Conservation (phyloP, 2,888 invertebrate genomes). For the Nephrotoma guestfalica region DNA sequence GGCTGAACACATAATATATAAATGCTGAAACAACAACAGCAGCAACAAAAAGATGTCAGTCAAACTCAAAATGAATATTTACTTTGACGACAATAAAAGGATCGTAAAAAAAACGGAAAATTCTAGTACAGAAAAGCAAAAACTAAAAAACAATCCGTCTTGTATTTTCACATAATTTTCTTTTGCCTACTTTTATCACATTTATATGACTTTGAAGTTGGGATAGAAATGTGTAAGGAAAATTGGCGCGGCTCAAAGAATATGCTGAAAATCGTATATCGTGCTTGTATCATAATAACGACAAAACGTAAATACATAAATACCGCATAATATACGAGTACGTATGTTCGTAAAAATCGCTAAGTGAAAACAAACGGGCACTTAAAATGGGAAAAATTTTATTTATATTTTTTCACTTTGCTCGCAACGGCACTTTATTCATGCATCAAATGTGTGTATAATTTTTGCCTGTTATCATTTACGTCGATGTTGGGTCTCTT, state of each 20-base stretch:
- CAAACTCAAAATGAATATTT: constrained; percentile 2
- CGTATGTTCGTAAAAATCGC: background rate
- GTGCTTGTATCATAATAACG: background rate
- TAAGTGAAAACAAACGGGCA: constrained; percentile 4
- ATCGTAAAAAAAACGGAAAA: background rate
- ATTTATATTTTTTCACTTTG: background rate
- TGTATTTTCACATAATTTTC: background rate
- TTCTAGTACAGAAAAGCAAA: background rate
- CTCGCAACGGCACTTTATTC: background rate
- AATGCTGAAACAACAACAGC: background rate
- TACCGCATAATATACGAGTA: background rate
- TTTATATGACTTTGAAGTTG: constrained; percentile 1
- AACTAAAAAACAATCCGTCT: constrained; percentile 2
- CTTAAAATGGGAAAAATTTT: background rate
- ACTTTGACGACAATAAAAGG: constrained; percentile 1
- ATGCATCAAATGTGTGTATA: background rate
- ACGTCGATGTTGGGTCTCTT: background rate
- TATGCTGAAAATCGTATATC: background rate
- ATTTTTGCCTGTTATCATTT: background rate
- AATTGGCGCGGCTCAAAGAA: background rate
- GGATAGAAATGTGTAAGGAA: background rate
- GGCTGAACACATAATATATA: background rate
- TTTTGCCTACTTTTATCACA: background rate
- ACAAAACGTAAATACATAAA: background rate
- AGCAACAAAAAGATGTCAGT: background rate